Percentiles rank a stretch among this genome's conserved stretches.
Conservation (phyloP, 2,797 vertebrate species). For the Melanitta fusca region DNA sequence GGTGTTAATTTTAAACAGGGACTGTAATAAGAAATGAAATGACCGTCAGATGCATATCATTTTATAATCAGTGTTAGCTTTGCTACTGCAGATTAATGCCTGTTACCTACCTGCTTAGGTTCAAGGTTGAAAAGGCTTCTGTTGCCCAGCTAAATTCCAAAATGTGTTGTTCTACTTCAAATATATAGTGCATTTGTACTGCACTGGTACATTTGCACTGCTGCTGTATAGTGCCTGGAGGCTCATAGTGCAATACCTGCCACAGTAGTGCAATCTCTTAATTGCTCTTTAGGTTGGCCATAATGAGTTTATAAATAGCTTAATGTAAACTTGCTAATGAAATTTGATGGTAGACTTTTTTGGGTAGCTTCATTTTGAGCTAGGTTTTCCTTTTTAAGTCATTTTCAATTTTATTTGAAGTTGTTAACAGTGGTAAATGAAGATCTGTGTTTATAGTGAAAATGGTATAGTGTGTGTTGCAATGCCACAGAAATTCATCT, state of each 20-base stretch:
- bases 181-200: neutral
- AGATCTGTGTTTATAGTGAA: neutral
- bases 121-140: neutral
- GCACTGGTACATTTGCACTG: neutral
- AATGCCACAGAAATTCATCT: fast-evolving
- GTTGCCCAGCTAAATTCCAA: neutral
- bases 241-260: neutral
- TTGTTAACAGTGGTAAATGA: neutral
- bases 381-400: neutral
- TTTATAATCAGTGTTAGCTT: slow-evolving; percentile 26
- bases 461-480: neutral
- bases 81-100: neutral
- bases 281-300: neutral
- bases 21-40: slow-evolving; percentile 19
- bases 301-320: neutral
- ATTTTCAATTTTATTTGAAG: neutral
- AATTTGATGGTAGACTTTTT: neutral
- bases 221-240: neutral
- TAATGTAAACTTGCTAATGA: neutral
- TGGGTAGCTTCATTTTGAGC: neutral
- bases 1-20: slow-evolving; percentile 1
- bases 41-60: neutral
- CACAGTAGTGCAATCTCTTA: neutral
- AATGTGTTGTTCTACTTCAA: neutral
- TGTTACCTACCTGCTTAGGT: neutral